Evolutionary conservation across 2,113 vertebrate genomes (phyloP).

Genomic region (Lepisosteus oculatus): DNA sequence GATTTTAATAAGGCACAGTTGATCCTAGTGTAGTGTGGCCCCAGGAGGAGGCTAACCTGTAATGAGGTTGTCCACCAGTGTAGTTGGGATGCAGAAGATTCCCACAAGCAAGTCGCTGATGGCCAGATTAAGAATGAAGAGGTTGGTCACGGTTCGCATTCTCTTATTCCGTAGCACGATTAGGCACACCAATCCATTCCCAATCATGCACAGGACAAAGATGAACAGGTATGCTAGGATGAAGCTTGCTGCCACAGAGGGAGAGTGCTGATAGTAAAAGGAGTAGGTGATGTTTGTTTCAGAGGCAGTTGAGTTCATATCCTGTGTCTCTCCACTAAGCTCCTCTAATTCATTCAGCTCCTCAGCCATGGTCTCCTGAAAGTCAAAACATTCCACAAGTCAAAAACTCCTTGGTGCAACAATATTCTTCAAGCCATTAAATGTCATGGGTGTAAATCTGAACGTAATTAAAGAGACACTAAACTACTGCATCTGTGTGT

Average conservation of each 20-base stretch:
- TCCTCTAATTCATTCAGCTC: too few species aligned
- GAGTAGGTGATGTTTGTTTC: conserved; percentile 51
- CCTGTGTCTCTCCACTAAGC: too few species aligned
- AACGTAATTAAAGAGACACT: too few species aligned
- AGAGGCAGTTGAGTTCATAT: not conserved
- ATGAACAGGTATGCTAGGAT: conserved; percentile 70
- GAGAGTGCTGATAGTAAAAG: conserved; percentile 71
- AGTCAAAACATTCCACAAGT: too few species aligned
- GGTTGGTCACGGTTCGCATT: conserved; percentile 75
- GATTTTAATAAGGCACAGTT: too few species aligned
- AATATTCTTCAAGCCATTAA: too few species aligned
- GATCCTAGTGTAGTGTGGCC: too few species aligned
- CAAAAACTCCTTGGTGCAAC: too few species aligned
- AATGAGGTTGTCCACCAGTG: conserved; percentile 75
- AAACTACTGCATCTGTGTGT: too few species aligned
- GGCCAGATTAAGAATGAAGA: conserved; percentile 77
- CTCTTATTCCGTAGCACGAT: conserved; percentile 66
- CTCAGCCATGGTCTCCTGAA: too few species aligned
- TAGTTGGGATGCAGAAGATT: conserved; percentile 77
- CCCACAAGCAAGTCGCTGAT: conserved; percentile 77
- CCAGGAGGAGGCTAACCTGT: conserved; percentile 54
- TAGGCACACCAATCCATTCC: conserved; percentile 71
- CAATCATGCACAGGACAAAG: conserved; percentile 73
- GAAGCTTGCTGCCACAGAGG: conserved; percentile 59
- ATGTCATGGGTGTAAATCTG: too few species aligned